Conservation (phyloP, 2,113 vertebrate species). For the Sebastes schlegelii region DNA sequence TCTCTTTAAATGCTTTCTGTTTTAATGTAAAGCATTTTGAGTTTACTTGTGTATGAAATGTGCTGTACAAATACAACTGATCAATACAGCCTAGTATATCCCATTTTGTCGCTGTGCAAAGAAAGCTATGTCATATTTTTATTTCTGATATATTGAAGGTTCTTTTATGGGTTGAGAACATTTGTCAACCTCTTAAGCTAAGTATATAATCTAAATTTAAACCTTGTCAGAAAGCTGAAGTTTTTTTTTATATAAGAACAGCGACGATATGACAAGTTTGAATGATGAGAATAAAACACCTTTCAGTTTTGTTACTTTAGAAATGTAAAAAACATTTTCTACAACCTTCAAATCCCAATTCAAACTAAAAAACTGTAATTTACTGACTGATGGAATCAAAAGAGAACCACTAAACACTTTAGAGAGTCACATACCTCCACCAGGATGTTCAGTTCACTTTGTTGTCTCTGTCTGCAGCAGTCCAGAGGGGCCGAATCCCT, state of each 20-base stretch:
- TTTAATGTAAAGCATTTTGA: too few species aligned
- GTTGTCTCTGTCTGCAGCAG: constrained; percentile 80
- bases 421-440: background rate
- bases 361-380: background rate
- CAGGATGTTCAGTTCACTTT: background rate
- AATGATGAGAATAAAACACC: background rate
- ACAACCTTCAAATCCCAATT: background rate
- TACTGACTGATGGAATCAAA: background rate
- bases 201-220: background rate
- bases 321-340: background rate
- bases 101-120: background rate
- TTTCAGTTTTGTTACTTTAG: background rate
- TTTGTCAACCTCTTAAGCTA: background rate
- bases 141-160: background rate
- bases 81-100: too few species aligned
- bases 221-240: background rate
- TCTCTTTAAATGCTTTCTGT: too few species aligned
- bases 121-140: background rate
- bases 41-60: too few species aligned
- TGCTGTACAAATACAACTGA: too few species aligned
- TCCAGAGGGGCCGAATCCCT: constrained; percentile 94
- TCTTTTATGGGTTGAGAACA: background rate
- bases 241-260: background rate
- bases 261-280: background rate
- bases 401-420: background rate